Evolutionary conservation across 2,888 invertebrate species (phyloP).

Genomic region (Crepidodera aurea): DNA sequence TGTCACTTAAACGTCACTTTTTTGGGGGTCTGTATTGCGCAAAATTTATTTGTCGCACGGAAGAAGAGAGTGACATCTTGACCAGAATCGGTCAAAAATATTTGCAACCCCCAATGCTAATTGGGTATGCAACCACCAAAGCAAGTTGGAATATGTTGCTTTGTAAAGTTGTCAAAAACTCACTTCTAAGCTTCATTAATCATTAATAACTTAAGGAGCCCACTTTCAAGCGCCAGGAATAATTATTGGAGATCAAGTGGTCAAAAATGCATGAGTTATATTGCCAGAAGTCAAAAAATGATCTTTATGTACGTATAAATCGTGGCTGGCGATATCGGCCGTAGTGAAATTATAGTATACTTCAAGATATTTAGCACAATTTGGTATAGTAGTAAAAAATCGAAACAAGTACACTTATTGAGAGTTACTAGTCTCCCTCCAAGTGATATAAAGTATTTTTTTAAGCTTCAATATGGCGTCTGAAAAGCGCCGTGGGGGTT

Average conservation of each 20-base stretch:
- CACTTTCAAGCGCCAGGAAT: no score
- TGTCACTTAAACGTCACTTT: no score
- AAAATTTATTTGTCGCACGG: no score
- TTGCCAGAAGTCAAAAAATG: background rate
- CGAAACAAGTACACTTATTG: conserved; percentile 40
- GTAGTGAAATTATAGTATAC: conserved; percentile 15
- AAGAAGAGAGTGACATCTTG: no score
- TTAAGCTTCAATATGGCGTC: conserved; percentile 52
- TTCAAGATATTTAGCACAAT: conserved; percentile 47
- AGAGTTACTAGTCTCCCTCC: conserved; percentile 53
- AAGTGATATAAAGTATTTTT: conserved; percentile 60
- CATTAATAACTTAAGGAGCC: no score
- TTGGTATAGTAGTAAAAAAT: conserved; percentile 46
- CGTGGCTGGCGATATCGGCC: conserved; percentile 6
- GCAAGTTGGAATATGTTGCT: no score
- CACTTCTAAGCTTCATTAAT: no score
- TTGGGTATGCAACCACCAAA: no score
- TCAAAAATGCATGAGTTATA: conserved; percentile 10
- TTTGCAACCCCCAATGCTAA: no score
- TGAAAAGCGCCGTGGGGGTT: conserved; percentile 44
- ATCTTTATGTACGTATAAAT: conserved; percentile 16
- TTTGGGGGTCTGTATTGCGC: no score
- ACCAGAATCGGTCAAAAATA: no score
- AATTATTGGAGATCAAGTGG: conserved; percentile 17
- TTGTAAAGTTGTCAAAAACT: no score